Conservation (phyloP, 2,888 invertebrate genomes). For the Oegoconia quadripuncta region DNA sequence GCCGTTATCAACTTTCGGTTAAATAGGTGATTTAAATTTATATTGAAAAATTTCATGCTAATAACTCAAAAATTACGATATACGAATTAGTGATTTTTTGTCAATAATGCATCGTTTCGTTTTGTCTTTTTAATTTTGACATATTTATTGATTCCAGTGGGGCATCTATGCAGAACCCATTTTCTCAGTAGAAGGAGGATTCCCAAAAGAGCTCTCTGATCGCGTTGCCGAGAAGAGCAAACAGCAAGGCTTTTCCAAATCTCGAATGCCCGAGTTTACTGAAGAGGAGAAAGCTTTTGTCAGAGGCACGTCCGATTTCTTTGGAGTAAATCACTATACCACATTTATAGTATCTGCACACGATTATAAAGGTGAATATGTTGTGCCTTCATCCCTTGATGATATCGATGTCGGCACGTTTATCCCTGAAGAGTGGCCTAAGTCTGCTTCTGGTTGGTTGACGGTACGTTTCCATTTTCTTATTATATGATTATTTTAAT, state of each 20-base stretch:
- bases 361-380: slow-evolving; percentile 20
- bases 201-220: slow-evolving; percentile 60
- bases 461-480: too few relatives aligned
- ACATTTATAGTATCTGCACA: slow-evolving; percentile 30
- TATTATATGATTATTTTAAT: too few relatives aligned
- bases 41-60: too few relatives aligned
- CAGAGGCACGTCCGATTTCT: slow-evolving; percentile 47
- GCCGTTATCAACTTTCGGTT: too few relatives aligned
- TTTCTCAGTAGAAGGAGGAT: slow-evolving; percentile 62
- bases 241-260: slow-evolving; percentile 36
- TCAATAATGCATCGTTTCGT: too few relatives aligned
- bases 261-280: slow-evolving; percentile 40
- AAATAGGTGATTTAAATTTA: too few relatives aligned
- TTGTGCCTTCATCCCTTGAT: slow-evolving; percentile 36
- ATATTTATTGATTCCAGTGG: too few relatives aligned
- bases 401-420: slow-evolving; percentile 34
- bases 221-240: slow-evolving; percentile 49
- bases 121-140: not conserved
- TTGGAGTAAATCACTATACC: slow-evolving; percentile 22
- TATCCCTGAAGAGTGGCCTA: slow-evolving; percentile 37
- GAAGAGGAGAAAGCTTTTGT: slow-evolving; percentile 38
- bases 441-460: slow-evolving; percentile 46
- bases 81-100: too few relatives aligned
- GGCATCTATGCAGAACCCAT: slow-evolving; percentile 67
- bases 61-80: too few relatives aligned